Evolutionary conservation across 2,113 vertebrate species (phyloP), one percentile per base, ranked within the genome.

Genomic region (Noturus placidus): DNA sequence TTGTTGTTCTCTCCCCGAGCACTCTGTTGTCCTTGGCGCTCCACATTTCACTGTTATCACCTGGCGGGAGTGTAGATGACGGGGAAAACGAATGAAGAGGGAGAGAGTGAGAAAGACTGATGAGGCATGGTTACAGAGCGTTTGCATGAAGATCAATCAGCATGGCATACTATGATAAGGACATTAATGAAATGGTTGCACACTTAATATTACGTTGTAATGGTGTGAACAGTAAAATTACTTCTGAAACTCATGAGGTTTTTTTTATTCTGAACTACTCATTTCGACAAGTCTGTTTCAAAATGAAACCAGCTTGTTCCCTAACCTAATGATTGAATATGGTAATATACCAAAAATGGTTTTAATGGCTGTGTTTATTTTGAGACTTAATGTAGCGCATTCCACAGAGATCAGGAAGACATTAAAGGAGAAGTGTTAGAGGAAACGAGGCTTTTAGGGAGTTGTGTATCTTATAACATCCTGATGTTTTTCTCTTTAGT

Each of bases 391-490:
- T 14, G 17, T 52, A 61, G 27, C 30, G n/a, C 63, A 38, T 82
- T 82, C 10, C 70, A 57, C 14, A 72, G 57, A 89, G 83, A 11
- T 35, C 54, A 84, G 87, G 85, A 84, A 35, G 89, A 92, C 88
- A 91, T 89, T 87, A 89, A 90, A 92, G 86, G 85, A 90, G 88
- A 93, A 86, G 84, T 90, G 91, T 83, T 27, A 52, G 67, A 72
- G 46, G 72, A 59, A 79, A 22, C 59, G 15, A 83, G 85, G 77
- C 35, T 6, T 65, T 50, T 6, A 52, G 72, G 69, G 87, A 85
- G 85, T 14, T 22, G 19, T 89, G 65, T 63, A 57, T 82, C 33
- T 79, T 38, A 46, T n/a, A 54, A 14, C 70, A 35, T 87, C 65
- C 74, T 59, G 42, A 52, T 85, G 76, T 25, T 74, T 87, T 67